Evolutionary conservation across 2,797 vertebrate genomes (phyloP), one percentile per base, ranked within the genome.

Genomic region (Sternarchorhynchus goeldii): DNA sequence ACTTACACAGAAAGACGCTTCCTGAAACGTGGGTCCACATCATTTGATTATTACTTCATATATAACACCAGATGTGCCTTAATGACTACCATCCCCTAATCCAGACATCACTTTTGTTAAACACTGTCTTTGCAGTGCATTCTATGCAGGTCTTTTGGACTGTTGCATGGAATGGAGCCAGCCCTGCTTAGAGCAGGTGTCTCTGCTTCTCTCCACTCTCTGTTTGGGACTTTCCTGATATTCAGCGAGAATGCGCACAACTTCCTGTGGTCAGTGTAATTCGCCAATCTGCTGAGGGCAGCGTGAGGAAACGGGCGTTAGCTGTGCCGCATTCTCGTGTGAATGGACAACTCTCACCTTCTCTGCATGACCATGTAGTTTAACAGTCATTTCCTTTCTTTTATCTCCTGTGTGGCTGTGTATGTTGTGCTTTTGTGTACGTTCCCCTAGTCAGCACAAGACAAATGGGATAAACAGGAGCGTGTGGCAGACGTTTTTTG

Each of bases 281-380:
- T 31, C 25, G 72, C 29, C 69, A 16, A 25, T 73, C 58, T 62
- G 73, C 7, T 57, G 16, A 31, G 5, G 7, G 34, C 57, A 73
- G 39, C 4, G 53, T 17, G 63, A 29, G 45, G 53, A 32, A 45
- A 53, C 8, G 34, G 62, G 10, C 12, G 25, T 25, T 2, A 67
- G 62, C 7, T 58, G 50, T 66, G 17, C 29, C 20, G 45, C 25
- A 8, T 80, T 76, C 68, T 31, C 12, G 83, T 81, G 83, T 82
- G 83, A 85, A 85, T 60, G 75, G 75, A 53, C 0, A 53, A 77
- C 75, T 85, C 77, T 88, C 87, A 77, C 70, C 29, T 45, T 79
- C 75, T 82, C 75, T 75, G 74, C 79, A 78, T 70, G 73, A 66
- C 36, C 76, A 70, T 57, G 25, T 25, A 60, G 62, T 68, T 17